Conservation (phyloP, 2,113 vertebrate genomes). For the Gnathonemus longibarbis region DNA sequence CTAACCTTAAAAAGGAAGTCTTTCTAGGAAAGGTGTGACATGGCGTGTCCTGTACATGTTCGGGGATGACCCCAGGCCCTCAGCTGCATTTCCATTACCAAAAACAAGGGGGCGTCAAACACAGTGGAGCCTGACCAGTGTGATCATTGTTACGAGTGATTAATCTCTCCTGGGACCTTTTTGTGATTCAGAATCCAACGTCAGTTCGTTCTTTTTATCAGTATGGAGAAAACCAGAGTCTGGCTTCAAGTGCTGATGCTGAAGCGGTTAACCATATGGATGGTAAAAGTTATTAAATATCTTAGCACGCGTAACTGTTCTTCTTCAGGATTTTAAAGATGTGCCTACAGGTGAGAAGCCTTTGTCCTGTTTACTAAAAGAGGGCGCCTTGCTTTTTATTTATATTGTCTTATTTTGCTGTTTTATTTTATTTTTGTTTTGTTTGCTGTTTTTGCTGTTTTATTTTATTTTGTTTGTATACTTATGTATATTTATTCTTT, state of each 20-base stretch:
- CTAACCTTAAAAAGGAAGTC: background rate
- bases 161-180: background rate
- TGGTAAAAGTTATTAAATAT: background rate
- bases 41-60: background rate
- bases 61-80: background rate
- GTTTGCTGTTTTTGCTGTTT: background rate
- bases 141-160: background rate
- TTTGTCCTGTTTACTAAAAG: background rate
- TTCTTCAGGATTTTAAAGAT: background rate
- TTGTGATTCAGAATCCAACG: background rate
- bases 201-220: background rate
- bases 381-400: background rate
- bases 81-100: background rate
- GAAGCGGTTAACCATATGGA: background rate
- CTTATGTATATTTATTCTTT: background rate
- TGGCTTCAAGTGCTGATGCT: background rate
- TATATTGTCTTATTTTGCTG: background rate
- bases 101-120: background rate
- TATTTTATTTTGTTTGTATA: background rate
- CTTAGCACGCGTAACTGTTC: background rate
- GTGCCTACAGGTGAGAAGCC: background rate
- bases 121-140: background rate
- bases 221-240: background rate
- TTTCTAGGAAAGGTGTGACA: background rate
- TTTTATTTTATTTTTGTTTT: background rate